Percentiles rank a stretch among this genome's conserved stretches.
Evolutionary conservation across 2,797 vertebrate species (phyloP).

Genomic region (Channallabes apus): DNA sequence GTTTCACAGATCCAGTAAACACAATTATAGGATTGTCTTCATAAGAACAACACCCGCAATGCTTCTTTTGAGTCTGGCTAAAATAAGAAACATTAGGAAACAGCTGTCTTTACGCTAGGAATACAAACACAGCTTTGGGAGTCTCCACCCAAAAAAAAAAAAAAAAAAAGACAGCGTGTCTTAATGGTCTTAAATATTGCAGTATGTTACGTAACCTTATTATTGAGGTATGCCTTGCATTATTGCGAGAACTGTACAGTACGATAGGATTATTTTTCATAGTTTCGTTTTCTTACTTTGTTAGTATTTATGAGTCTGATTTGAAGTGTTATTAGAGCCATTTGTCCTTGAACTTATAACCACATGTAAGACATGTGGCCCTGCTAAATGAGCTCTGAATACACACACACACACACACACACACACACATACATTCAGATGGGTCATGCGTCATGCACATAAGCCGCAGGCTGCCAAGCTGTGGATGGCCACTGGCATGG

Average conservation of each 20-base stretch:
- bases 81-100: neutral
- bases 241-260: neutral
- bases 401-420: neutral
- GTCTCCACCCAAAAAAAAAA: neutral
- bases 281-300: no score
- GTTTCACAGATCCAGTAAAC: neutral
- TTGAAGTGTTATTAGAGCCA: neutral
- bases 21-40: neutral
- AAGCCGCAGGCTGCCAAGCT: slow-evolving; percentile 3
- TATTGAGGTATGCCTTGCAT: neutral
- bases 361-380: slow-evolving; percentile 9
- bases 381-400: slow-evolving; percentile 2
- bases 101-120: neutral
- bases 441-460: neutral
- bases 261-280: no score
- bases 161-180: no score
- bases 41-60: neutral
- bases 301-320: neutral
- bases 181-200: neutral
- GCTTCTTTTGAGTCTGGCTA: neutral
- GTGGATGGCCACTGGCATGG: neutral
- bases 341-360: slow-evolving; percentile 18
- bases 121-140: neutral
- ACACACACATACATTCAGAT: neutral
- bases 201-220: neutral